Conservation (phyloP, 2,888 invertebrate species). For the Hetaerina titia region DNA sequence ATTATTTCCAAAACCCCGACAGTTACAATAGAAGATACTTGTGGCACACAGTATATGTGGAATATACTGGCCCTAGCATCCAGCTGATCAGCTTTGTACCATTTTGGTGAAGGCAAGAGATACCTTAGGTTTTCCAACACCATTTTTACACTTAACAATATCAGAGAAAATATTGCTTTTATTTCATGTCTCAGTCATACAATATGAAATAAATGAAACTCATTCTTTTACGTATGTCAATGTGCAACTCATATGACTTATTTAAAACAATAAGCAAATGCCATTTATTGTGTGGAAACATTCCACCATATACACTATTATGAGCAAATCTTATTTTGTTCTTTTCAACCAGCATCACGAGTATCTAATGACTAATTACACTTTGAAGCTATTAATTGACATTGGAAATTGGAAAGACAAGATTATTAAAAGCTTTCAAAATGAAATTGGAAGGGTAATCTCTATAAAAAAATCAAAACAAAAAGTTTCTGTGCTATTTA, state of each 20-base stretch:
- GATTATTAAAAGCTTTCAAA: conserved; percentile 60
- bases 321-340: conserved; percentile 64
- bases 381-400: conserved; percentile 64
- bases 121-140: background rate
- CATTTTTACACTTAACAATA: conserved; percentile 23
- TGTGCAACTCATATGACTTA: conserved; percentile 45
- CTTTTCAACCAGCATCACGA: conserved; percentile 60
- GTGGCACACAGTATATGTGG: background rate
- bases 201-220: conserved; percentile 51
- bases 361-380: conserved; percentile 56
- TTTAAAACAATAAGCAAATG: conserved; percentile 51
- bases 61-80: background rate
- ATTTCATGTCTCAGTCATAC: conserved; percentile 63
- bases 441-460: background rate
- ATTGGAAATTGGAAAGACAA: conserved; percentile 65
- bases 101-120: conserved; percentile 32
- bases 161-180: conserved; percentile 67
- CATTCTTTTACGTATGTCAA: conserved; percentile 12
- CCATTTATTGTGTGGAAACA: conserved; percentile 5
- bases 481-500: conserved; percentile 31
- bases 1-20: background rate
- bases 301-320: conserved; percentile 52
- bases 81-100: conserved; percentile 36
- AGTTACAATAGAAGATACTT: background rate
- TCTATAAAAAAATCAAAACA: background rate